Percentiles rank a stretch among this genome's conserved stretches.
Evolutionary conservation across 2,113 vertebrate genomes (phyloP).

Genomic region (Tachuris rubrigastra): DNA sequence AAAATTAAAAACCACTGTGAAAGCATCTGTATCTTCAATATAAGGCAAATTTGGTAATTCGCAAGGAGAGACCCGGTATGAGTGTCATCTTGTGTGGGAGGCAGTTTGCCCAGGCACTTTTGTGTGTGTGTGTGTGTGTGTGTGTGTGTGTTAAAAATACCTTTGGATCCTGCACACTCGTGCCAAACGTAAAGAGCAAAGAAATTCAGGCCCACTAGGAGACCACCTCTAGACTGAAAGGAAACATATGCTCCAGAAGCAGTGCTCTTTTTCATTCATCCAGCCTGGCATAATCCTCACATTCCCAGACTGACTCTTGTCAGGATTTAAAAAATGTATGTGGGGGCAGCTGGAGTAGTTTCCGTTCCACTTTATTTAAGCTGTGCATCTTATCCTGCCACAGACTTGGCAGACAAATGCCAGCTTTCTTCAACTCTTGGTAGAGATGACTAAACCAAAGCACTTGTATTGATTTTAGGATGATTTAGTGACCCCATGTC

Average conservation of each 20-base stretch:
- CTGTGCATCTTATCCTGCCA: conserved; percentile 11
- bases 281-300: conserved; percentile 47
- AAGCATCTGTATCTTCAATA: not conserved
- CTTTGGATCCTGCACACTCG: not conserved
- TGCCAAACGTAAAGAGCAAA: conserved; percentile 22
- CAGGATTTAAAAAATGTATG: conserved; percentile 32
- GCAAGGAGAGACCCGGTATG: not conserved
- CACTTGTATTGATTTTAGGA: not conserved
- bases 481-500: not conserved
- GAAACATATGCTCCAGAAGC: conserved; percentile 52
- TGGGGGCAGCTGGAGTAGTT: conserved; percentile 49
- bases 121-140: too few relatives aligned
- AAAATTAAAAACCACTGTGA: not conserved
- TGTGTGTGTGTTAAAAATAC: not conserved
- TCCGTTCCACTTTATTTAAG: conserved; percentile 52
- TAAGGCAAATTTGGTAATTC: not conserved
- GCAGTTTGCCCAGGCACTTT: not conserved
- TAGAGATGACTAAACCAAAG: not conserved
- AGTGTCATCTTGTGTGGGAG: not conserved
- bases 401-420: conserved; percentile 45
- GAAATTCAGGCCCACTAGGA: conserved; percentile 29
- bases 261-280: not conserved
- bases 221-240: conserved; percentile 46
- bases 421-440: not conserved
- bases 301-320: conserved; percentile 58